phyloP scores from a whole-genome alignment of 2,797 vertebrate species.

The Graptemys geographica region DNA sequence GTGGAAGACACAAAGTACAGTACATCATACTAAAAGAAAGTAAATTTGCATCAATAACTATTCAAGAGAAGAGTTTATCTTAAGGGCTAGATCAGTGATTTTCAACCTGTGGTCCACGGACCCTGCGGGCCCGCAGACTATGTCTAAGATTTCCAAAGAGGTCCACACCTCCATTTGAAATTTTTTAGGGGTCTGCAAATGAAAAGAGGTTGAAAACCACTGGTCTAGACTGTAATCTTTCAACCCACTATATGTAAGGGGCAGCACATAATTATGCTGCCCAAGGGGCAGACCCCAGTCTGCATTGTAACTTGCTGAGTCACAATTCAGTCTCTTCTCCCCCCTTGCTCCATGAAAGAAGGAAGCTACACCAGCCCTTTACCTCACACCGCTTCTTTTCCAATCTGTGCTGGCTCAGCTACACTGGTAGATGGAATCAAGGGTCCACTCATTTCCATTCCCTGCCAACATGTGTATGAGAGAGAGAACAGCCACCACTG shows the following conservation, averaged over 20 bases:
- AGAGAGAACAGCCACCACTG: background rate
- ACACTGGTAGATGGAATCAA: too few relatives aligned
- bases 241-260: fast-evolving
- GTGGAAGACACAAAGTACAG: fast-evolving
- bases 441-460: too few relatives aligned
- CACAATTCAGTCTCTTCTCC: fast-evolving
- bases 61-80: background rate
- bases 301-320: background rate
- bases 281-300: background rate
- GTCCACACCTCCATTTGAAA: too few relatives aligned
- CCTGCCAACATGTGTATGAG: background rate
- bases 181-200: too few relatives aligned
- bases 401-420: background rate
- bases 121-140: too few relatives aligned
- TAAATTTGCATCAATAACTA: background rate
- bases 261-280: too few relatives aligned
- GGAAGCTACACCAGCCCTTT: background rate
- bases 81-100: too few relatives aligned
- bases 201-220: too few relatives aligned
- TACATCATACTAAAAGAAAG: background rate
- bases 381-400: background rate
- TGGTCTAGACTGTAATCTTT: fast-evolving
- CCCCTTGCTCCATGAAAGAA: background rate
- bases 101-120: too few relatives aligned
- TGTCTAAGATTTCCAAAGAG: too few relatives aligned